These are phyloP conservation scores for Sebastes variabilis DNA, from an alignment of 2,797 vertebrate genomes.

Conservation along the genomic window DNA sequence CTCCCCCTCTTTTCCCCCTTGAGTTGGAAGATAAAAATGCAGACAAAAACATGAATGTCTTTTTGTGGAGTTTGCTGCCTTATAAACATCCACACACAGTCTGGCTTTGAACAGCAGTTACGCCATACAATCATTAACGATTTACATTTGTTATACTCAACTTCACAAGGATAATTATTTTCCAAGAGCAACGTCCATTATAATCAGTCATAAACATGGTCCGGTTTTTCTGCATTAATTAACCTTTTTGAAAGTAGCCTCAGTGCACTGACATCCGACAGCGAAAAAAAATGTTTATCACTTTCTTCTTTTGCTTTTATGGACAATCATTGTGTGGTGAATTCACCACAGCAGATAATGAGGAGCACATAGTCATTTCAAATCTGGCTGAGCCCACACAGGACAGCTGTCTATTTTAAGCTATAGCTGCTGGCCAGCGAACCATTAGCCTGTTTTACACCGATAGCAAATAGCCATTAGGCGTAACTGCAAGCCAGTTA, in stretches of 20 bases:
- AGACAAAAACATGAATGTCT: conserved; percentile 49
- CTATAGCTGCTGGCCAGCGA: conserved; percentile 69
- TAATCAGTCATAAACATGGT: conserved; percentile 42
- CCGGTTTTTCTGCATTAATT: conserved; percentile 47
- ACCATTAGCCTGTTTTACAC: conserved; percentile 79
- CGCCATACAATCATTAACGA: conserved; percentile 32
- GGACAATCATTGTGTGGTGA: conserved; percentile 35
- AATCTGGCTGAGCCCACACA: conserved; percentile 57
- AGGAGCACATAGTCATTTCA: conserved; percentile 53
- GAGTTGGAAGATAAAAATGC: conserved; percentile 49
- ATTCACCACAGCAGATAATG: conserved; percentile 60
- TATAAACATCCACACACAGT: conserved; percentile 45
- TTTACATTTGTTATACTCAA: conserved; percentile 54
- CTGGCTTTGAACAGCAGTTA: conserved; percentile 43
- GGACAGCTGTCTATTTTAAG: conserved; percentile 77
- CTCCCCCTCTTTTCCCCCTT: conserved; percentile 33
- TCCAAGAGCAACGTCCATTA: conserved; percentile 43
- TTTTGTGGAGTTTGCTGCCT: conserved; percentile 32
- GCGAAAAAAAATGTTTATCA: background rate
- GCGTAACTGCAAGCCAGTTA: conserved; percentile 70
- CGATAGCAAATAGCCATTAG: conserved; percentile 77
- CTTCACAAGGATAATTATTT: conserved; percentile 59
- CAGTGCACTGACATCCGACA: conserved; percentile 25
- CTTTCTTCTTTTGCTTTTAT: conserved; percentile 42
- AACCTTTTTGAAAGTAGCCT: conserved; percentile 41